These are phyloP conservation scores for Arge pagana DNA, from an alignment of 2,888 invertebrate genomes.

Conservation along the genomic window DNA sequence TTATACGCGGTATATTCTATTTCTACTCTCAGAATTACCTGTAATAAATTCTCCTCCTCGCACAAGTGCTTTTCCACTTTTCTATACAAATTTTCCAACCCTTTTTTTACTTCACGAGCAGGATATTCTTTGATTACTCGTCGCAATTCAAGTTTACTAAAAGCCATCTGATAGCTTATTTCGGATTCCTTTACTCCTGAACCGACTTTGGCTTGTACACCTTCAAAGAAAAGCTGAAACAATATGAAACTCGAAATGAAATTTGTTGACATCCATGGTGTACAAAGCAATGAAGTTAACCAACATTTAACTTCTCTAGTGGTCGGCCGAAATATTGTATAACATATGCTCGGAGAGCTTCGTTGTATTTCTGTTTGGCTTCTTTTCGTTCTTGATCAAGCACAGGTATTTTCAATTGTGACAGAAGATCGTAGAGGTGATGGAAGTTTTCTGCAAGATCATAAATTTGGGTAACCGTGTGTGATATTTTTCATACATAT, in stretches of 20 bases:
- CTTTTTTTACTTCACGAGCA: conserved; percentile 88
- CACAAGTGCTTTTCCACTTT: conserved; percentile 97
- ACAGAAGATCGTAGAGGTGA: conserved; percentile 83
- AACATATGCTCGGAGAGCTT: conserved; percentile 89
- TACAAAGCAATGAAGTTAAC: conserved; percentile 30
- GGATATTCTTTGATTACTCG: conserved; percentile 96
- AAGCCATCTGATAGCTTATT: conserved; percentile 96
- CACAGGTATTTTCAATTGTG: conserved; percentile 86
- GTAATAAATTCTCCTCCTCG: conserved; percentile 89
- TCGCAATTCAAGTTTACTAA: conserved; percentile 93
- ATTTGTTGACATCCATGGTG: not conserved
- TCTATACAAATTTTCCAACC: conserved; percentile 88
- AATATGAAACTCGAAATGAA: conserved; percentile 8
- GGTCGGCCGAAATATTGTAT: conserved; percentile 94
- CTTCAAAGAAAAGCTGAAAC: conserved; percentile 89
- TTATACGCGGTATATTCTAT: conserved; percentile 3
- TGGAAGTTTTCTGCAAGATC: conserved; percentile 86
- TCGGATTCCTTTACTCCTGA: conserved; percentile 96
- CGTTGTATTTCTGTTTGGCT: conserved; percentile 86
- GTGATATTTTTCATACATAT: not conserved
- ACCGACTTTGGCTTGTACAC: conserved; percentile 90
- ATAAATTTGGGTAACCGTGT: not conserved
- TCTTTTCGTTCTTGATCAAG: conserved; percentile 88
- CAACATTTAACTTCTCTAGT: conserved; percentile 86
- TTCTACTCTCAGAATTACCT: conserved; percentile 57